Evolutionary conservation across 2,888 invertebrate species (phyloP), one percentile per base, ranked within the genome.

Genomic region (Xylocampa areola): DNA sequence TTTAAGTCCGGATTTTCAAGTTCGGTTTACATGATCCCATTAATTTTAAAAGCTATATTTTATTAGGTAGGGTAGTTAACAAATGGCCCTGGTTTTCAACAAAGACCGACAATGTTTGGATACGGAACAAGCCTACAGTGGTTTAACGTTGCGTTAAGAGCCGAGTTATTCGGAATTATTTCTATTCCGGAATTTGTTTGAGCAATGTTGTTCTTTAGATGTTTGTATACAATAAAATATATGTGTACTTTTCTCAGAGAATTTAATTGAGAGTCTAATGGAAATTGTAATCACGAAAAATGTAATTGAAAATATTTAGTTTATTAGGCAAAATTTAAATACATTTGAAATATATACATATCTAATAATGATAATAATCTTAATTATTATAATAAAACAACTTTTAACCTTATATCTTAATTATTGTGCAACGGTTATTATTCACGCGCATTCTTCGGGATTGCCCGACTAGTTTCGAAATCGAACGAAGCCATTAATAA

Each of bases 41-140:
- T 59, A 62, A 73, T 72, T 62, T 53, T 51, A 47, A n/a, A 57
- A 36, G 62, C 55, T 57, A 57, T 69, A 69, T 54, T 74, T 62
- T 66, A 62, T 59, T 62, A 57, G 59, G 47, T 36, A 19, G 36
- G 53, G 62, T 39, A 49, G 53, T 62, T 58, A 71, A 73, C 44
- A 55, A 73, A 73, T 54, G 57, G 49, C 39, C 16, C 19, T 40
- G 51, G 33, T 47, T 27, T 54, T 58, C 27, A 47, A 71, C 53
- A 57, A 70, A 55, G 59, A 57, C 41, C 48, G 35, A 58, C 59
- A 70, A 57, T 59, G 39, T 36, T 6, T 30, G 47, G 45, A 40
- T 52, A 51, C 36, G 44, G 36, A 65, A 55, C 19, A 21, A 25
- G 45, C 16, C 55, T 60, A 53, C 29, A 47, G 50, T 47, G 57